Evolutionary conservation across 1,140 invertebrate species (phyloP).

Genomic region (Lepidotrigona ventralis): DNA sequence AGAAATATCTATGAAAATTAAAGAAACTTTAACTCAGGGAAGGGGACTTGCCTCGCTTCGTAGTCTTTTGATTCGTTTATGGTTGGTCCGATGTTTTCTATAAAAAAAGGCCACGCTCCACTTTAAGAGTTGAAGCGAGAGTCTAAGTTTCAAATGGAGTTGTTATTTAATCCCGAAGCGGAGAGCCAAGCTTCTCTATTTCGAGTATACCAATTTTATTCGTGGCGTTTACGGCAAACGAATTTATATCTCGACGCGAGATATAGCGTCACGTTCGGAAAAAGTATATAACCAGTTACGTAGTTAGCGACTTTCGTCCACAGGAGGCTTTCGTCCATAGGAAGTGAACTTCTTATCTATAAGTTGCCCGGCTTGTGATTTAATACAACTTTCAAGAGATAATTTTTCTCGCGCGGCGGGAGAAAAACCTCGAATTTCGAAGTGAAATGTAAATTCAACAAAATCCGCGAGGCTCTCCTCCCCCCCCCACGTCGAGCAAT

Average conservation of each 20-base stretch:
- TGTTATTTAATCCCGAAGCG: neutral
- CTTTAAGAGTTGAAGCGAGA: neutral
- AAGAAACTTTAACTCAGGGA: neutral
- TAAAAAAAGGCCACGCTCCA: neutral
- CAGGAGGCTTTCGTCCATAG: no score
- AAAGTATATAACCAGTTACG: slow-evolving; percentile 32
- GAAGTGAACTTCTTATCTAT: slow-evolving; percentile 18
- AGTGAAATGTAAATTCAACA: neutral
- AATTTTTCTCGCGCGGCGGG: no score
- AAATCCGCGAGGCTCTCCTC: neutral
- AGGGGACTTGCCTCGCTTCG: no score
- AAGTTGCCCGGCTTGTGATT: neutral
- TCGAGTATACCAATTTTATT: slow-evolving; percentile 20
- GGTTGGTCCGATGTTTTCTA: neutral
- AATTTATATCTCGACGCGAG: neutral
- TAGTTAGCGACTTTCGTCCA: neutral
- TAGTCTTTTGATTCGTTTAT: neutral
- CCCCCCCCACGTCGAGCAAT: no score
- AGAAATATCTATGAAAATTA: neutral
- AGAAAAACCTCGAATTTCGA: neutral
- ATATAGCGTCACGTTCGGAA: neutral
- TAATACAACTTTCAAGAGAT: neutral
- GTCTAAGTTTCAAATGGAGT: neutral
- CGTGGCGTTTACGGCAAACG: slow-evolving; percentile 5
- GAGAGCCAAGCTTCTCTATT: slow-evolving; percentile 4